Evolutionary conservation across 2,113 vertebrate genomes (phyloP).

Genomic region (Rhineura floridana): DNA sequence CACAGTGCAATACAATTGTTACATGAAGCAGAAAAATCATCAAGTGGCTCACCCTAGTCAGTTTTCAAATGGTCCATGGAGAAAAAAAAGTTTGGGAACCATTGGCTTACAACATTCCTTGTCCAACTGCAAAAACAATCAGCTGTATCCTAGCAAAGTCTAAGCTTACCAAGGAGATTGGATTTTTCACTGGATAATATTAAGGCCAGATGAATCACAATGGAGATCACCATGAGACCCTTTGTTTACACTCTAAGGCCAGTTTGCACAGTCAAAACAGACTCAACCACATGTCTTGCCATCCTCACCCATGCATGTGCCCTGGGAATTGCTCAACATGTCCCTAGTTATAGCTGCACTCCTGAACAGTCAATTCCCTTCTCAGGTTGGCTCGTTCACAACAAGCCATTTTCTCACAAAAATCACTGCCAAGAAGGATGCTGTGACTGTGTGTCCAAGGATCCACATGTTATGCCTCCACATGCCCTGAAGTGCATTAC

Average conservation of each 20-base stretch:
- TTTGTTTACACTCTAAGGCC: background rate
- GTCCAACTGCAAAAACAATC: background rate
- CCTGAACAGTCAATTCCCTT: background rate
- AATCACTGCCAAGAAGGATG: background rate
- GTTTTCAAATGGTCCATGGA: too few species aligned
- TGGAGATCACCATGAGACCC: background rate
- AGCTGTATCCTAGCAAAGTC: background rate
- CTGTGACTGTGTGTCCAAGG: background rate
- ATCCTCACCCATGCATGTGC: background rate
- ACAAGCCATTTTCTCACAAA: background rate
- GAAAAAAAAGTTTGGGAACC: too few species aligned
- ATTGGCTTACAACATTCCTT: background rate
- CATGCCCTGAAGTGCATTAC: background rate
- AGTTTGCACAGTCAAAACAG: background rate
- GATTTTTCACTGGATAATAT: background rate
- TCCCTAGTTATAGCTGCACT: background rate
- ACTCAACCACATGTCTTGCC: background rate
- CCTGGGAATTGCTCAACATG: background rate
- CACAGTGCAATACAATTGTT: too few species aligned
- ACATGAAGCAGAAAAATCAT: too few species aligned
- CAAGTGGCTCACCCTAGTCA: too few species aligned
- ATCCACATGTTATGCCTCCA: background rate
- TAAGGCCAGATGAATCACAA: background rate
- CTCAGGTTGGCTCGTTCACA: background rate
- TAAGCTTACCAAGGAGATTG: background rate